Evolutionary conservation across 2,888 invertebrate genomes (phyloP).

Genomic region (Leptopilina drosophilae): DNA sequence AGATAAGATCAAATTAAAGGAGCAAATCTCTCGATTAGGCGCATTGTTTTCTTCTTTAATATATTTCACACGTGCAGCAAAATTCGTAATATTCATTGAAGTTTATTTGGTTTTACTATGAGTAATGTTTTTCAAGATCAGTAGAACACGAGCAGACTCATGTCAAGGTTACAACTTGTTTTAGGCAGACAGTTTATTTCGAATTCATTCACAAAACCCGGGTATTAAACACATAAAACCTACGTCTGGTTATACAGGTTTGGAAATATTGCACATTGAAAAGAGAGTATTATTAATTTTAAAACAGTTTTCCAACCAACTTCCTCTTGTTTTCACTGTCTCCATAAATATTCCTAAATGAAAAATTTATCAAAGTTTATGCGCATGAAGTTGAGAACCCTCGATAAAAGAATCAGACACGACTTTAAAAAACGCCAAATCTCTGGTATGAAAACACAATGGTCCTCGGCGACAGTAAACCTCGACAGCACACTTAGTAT

Average conservation of each 20-base stretch:
- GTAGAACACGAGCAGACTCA: not conserved
- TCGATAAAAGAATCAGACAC: slow-evolving; percentile 50
- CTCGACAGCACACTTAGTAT: slow-evolving; percentile 70
- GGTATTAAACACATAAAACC: not conserved
- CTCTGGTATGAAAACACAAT: slow-evolving; percentile 51
- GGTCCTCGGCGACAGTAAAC: slow-evolving; percentile 53
- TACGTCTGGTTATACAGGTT: slow-evolving; percentile 7
- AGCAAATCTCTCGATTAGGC: no score
- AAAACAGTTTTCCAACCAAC: no score
- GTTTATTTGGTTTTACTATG: not conserved
- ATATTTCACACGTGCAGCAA: no score
- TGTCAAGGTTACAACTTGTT: slow-evolving; percentile 39
- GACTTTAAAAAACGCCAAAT: slow-evolving; percentile 50
- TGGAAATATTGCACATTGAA: not conserved
- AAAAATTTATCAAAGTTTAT: no score
- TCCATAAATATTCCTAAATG: no score
- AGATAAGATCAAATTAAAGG: no score
- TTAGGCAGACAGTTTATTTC: not conserved
- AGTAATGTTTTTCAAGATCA: slow-evolving; percentile 2
- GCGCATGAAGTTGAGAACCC: slow-evolving; percentile 57
- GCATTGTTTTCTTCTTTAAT: no score
- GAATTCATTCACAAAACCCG: slow-evolving; percentile 29
- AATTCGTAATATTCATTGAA: not conserved
- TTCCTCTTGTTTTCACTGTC: no score
- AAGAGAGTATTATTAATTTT: not conserved